Percentiles rank a stretch among this genome's conserved stretches.
Conservation (phyloP, 2,888 invertebrate genomes). For the Metallyticus violacea region DNA sequence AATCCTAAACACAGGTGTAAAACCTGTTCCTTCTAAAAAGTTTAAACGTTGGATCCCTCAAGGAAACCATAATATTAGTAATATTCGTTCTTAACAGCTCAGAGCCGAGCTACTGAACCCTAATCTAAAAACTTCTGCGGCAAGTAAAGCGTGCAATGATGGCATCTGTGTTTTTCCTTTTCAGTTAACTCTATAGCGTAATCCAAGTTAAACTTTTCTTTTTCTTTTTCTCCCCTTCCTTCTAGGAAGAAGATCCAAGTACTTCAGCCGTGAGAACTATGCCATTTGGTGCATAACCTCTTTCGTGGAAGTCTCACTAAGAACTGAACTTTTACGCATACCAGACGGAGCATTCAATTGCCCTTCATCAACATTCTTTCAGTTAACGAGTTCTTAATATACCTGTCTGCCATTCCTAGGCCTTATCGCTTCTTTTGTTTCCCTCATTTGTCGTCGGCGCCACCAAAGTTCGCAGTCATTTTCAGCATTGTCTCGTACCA, state of each 20-base stretch:
- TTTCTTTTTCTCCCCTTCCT: not conserved
- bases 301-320: not conserved
- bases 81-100: no score
- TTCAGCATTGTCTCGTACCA: not conserved
- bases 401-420: not conserved
- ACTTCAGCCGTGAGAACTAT: not conserved
- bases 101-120: no score
- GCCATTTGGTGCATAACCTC: not conserved
- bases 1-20: no score
- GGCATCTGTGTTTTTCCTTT: no score
- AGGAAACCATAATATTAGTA: no score
- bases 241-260: not conserved
- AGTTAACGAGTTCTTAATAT: not conserved
- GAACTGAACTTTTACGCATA: not conserved
- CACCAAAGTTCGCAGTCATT: not conserved
- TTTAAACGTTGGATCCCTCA: no score
- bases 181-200: no score
- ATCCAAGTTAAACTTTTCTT: no score
- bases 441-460: not conserved
- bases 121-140: no score
- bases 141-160: not conserved
- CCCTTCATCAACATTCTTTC: not conserved
- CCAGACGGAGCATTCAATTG: not conserved
- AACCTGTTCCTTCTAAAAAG: no score
- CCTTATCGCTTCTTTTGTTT: not conserved